phyloP scores from a whole-genome alignment of 2,797 vertebrate genomes.

The Octomys mimax region DNA sequence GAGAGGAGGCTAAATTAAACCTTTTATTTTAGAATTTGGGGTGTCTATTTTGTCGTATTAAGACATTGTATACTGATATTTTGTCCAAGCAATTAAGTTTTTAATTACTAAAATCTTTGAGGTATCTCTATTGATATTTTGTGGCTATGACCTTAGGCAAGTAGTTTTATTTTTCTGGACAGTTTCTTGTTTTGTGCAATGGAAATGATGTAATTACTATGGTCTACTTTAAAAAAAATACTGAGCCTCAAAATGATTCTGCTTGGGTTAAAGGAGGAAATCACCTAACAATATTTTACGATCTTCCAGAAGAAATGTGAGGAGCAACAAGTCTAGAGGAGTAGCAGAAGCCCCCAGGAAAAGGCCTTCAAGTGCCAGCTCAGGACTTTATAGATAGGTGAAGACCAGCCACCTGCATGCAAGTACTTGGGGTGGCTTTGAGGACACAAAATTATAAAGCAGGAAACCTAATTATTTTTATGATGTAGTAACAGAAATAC shows the following conservation, averaged over 20 bases:
- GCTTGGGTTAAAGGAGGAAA: background rate
- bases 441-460: no score
- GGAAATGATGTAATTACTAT: background rate
- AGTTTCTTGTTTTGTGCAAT: constrained; percentile 12
- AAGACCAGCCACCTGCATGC: rapidly evolving
- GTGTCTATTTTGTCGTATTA: background rate
- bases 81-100: constrained; percentile 20
- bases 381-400: background rate
- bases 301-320: background rate
- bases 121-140: no score
- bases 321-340: background rate
- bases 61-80: background rate
- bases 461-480: background rate
- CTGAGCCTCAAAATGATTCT: constrained; percentile 23
- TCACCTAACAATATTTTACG: background rate
- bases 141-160: background rate
- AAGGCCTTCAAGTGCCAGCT: background rate
- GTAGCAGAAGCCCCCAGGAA: background rate
- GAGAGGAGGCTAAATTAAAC: constrained; percentile 60
- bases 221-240: no score
- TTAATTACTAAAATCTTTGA: no score
- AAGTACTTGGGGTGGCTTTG: background rate
- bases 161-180: background rate
- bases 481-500: background rate
- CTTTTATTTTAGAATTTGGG: background rate